Evolutionary conservation across 2,797 vertebrate species (phyloP).

Genomic region (Scyliorhinus canicula): DNA sequence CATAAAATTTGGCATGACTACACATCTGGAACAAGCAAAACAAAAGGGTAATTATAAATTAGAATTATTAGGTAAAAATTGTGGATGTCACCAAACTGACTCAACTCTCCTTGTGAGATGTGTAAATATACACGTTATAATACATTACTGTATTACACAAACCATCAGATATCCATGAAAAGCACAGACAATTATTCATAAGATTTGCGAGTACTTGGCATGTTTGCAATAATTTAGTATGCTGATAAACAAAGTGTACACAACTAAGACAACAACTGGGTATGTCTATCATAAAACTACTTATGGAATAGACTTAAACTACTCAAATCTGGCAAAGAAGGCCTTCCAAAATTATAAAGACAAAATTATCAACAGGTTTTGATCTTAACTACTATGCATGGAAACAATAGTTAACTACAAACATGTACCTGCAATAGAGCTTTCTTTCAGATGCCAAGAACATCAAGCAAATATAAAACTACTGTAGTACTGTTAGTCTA

Average conservation of each 20-base stretch:
- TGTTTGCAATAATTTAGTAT: background rate
- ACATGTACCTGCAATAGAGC: background rate
- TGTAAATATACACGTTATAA: background rate
- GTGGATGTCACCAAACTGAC: background rate
- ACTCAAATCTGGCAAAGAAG: background rate
- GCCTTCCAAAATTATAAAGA: background rate
- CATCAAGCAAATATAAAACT: conserved; percentile 23
- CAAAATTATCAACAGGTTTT: background rate
- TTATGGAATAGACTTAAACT: background rate
- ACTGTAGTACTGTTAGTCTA: conserved; percentile 5
- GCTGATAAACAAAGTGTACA: background rate
- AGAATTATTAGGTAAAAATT: background rate
- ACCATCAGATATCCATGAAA: background rate
- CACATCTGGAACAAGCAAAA: background rate
- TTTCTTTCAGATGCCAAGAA: conserved; percentile 31
- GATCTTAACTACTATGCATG: background rate
- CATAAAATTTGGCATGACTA: background rate
- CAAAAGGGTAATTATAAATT: background rate
- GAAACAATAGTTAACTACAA: background rate
- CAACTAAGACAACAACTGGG: background rate
- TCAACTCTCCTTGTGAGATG: background rate
- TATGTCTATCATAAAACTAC: background rate
- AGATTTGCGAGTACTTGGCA: background rate
- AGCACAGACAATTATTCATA: background rate
- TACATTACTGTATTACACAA: background rate